phyloP scores from a whole-genome alignment of 2,113 vertebrate species.

The Esox niger region DNA sequence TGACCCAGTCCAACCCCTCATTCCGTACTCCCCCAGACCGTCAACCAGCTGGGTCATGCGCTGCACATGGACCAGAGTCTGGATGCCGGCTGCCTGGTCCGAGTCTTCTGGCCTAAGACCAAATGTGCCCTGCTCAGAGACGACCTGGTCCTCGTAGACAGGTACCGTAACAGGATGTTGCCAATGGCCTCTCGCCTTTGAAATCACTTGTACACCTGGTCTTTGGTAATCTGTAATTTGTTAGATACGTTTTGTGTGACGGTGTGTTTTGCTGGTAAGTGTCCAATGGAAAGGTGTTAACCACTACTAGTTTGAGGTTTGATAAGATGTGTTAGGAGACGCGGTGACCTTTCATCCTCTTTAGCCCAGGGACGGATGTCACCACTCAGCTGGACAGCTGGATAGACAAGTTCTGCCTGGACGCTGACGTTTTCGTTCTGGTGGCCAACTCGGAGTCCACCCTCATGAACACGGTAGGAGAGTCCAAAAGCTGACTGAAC shows the following conservation, averaged over 20 bases:
- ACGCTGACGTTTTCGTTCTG: conserved; percentile 96
- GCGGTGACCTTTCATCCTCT: conserved; percentile 15
- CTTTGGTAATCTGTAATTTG: background rate
- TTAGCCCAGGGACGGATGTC: conserved; percentile 94
- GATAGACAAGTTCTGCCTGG: conserved; percentile 98
- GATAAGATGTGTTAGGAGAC: no score
- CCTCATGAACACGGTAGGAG: conserved; percentile 93
- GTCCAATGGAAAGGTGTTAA: background rate
- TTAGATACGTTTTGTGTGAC: no score
- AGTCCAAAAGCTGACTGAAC: background rate
- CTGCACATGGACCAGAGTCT: conserved; percentile 96
- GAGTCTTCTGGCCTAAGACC: conserved; percentile 97
- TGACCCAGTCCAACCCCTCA: background rate
- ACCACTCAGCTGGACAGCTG: conserved; percentile 93
- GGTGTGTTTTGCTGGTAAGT: no score
- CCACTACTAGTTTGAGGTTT: no score
- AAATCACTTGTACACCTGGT: background rate
- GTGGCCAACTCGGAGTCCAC: conserved; percentile 98
- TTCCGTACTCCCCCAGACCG: conserved; percentile 75
- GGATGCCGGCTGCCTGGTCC: conserved; percentile 91
- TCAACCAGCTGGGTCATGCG: conserved; percentile 95
- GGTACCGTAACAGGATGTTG: conserved; percentile 67
- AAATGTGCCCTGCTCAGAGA: conserved; percentile 96
- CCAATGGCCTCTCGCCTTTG: background rate
- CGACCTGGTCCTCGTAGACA: conserved; percentile 96